These are phyloP conservation scores for Phorcus lineatus DNA, from an alignment of 2,888 invertebrate species.

Conservation along the genomic window DNA sequence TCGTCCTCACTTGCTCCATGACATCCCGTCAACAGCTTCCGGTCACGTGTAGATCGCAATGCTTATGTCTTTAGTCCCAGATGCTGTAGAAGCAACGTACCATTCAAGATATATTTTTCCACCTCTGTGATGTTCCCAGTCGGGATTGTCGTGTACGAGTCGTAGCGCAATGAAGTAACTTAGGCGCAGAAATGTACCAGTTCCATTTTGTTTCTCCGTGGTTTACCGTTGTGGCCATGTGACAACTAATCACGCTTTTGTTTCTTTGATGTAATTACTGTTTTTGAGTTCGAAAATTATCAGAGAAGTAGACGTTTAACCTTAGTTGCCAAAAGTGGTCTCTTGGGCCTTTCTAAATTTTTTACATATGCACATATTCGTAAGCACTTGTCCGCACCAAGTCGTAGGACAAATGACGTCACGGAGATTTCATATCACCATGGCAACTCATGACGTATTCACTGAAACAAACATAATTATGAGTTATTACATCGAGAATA, in stretches of 20 bases:
- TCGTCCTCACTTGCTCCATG: background rate
- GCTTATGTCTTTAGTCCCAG: background rate
- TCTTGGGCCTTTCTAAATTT: slow-evolving; percentile 18
- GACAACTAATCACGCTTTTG: background rate
- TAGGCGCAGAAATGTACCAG: background rate
- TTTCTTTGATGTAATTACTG: slow-evolving; percentile 14
- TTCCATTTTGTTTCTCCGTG: background rate
- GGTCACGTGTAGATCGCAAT: slow-evolving; percentile 11
- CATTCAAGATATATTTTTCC: slow-evolving; percentile 18
- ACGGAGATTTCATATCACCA: slow-evolving; percentile 16
- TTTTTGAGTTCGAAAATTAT: slow-evolving; percentile 4
- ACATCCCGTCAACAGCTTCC: slow-evolving; percentile 9
- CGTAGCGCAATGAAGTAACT: slow-evolving; percentile 20
- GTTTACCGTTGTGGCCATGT: slow-evolving; percentile 13
- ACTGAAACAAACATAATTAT: slow-evolving; percentile 20
- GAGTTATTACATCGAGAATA: slow-evolving; percentile 16
- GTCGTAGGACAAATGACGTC: slow-evolving; percentile 13
- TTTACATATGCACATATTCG: slow-evolving; percentile 16
- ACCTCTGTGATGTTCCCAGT: slow-evolving; percentile 2
- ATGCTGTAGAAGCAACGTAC: background rate
- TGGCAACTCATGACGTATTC: slow-evolving; percentile 20
- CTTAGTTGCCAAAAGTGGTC: slow-evolving; percentile 17
- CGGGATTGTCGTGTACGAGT: background rate
- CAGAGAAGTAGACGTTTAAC: slow-evolving; percentile 1
- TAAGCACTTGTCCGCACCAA: slow-evolving; percentile 6